These are phyloP conservation scores for Physeter macrocephalus DNA, from an alignment of 2,113 vertebrate species.

Conservation along the genomic window DNA sequence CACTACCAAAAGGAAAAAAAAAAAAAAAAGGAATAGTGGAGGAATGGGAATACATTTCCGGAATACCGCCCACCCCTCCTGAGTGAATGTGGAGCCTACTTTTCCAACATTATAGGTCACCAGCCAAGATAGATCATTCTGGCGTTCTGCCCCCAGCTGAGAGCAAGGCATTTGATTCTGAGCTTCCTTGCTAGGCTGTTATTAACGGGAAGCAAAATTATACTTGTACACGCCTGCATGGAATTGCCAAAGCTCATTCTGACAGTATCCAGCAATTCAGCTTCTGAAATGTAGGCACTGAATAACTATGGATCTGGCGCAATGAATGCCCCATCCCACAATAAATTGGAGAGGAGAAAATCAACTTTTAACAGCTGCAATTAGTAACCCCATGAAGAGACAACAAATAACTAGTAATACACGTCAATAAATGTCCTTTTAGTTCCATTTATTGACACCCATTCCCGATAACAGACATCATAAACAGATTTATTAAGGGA, in stretches of 20 bases:
- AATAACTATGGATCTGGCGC: slow-evolving; percentile 61
- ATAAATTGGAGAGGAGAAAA: slow-evolving; percentile 27
- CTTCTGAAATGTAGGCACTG: slow-evolving; percentile 67
- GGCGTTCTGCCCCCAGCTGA: slow-evolving; percentile 62
- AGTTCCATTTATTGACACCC: not conserved
- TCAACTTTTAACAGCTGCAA: slow-evolving; percentile 11
- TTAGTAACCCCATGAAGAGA: slow-evolving; percentile 20
- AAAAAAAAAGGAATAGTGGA: not conserved
- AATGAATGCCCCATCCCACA: slow-evolving; percentile 30
- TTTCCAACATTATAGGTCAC: slow-evolving; percentile 48
- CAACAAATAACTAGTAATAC: not conserved
- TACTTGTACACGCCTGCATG: slow-evolving; percentile 65
- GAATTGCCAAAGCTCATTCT: slow-evolving; percentile 73
- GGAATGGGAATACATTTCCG: slow-evolving; percentile 43
- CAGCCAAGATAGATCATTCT: slow-evolving; percentile 44
- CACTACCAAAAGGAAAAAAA: not conserved
- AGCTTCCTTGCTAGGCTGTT: slow-evolving; percentile 74
- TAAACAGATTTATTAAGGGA: not conserved
- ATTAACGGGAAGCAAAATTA: slow-evolving; percentile 82
- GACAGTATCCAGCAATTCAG: slow-evolving; percentile 72
- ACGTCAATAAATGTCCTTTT: not conserved
- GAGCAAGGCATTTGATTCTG: slow-evolving; percentile 63
- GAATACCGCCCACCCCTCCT: slow-evolving; percentile 46
- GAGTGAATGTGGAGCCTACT: slow-evolving; percentile 9
- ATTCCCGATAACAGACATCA: not conserved